A percentile compares a stretch with the other conserved stretches of the same genome.
These are phyloP conservation scores for Uria lomvia DNA, from an alignment of 2,113 vertebrate species.

Conservation along the genomic window DNA sequence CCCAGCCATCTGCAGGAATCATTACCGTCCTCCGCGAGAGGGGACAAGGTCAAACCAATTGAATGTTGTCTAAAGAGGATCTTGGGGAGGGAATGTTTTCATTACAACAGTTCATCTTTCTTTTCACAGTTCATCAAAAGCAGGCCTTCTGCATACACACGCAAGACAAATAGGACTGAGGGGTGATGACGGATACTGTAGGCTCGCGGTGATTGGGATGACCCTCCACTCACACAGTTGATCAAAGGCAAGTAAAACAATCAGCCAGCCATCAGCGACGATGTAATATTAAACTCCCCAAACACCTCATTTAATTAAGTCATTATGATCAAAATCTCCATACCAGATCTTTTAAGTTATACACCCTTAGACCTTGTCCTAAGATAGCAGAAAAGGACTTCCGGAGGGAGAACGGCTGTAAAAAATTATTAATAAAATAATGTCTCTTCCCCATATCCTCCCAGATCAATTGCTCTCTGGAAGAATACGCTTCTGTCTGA, in stretches of 20 bases:
- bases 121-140: constrained; percentile 70
- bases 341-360: constrained; percentile 53
- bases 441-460: neutral
- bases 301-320: constrained; percentile 67
- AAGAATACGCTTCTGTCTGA: neutral
- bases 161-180: constrained; percentile 51
- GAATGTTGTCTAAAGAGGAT: constrained; percentile 61
- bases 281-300: constrained; percentile 54
- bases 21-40: constrained; percentile 34
- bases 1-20: constrained; percentile 64
- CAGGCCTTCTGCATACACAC: constrained; percentile 50
- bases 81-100: constrained; percentile 65
- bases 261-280: constrained; percentile 34
- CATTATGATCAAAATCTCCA: constrained; percentile 47
- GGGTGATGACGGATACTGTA: constrained; percentile 51
- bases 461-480: neutral
- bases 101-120: constrained; percentile 72
- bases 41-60: constrained; percentile 62
- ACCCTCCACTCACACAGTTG: constrained; percentile 60
- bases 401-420: neutral
- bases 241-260: constrained; percentile 71
- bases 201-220: constrained; percentile 36
- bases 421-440: neutral
- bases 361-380: constrained; percentile 7
- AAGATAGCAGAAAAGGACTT: constrained; percentile 40